phyloP scores from a whole-genome alignment of 2,113 vertebrate species.

The Atrichornis clamosus region DNA sequence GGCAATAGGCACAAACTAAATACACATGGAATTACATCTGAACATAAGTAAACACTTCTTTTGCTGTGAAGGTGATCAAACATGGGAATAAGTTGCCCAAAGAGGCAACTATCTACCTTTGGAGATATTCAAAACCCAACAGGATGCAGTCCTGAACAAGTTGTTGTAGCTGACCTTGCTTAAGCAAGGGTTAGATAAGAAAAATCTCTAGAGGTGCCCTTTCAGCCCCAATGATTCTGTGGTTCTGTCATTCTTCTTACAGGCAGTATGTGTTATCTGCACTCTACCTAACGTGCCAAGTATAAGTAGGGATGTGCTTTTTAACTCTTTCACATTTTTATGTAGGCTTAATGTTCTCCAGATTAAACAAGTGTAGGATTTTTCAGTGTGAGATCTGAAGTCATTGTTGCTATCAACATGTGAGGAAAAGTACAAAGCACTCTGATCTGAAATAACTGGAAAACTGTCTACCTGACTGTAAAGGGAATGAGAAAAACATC shows the following conservation, averaged over 20 bases:
- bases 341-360: not conserved
- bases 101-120: not conserved
- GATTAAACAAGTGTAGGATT: not conserved
- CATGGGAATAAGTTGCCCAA: not conserved
- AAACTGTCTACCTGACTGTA: not conserved
- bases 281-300: not conserved
- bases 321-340: slow-evolving; percentile 30
- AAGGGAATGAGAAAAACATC: not conserved
- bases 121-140: not conserved
- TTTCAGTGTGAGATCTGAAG: slow-evolving; percentile 14
- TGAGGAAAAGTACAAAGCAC: not conserved
- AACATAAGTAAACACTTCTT: not conserved
- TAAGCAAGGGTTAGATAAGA: not conserved
- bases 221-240: not conserved
- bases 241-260: not conserved
- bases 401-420: not conserved
- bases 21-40: not conserved
- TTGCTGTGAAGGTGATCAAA: not conserved
- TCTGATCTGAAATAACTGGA: slow-evolving; percentile 32
- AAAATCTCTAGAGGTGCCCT: not conserved
- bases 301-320: not conserved
- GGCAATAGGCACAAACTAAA: not conserved
- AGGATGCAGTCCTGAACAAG: not conserved
- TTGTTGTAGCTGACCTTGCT: not conserved
- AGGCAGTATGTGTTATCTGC: accelerated